Evolutionary conservation across 2,888 invertebrate species (phyloP), one percentile per base, ranked within the genome.

Genomic region (Agrotis puta): DNA sequence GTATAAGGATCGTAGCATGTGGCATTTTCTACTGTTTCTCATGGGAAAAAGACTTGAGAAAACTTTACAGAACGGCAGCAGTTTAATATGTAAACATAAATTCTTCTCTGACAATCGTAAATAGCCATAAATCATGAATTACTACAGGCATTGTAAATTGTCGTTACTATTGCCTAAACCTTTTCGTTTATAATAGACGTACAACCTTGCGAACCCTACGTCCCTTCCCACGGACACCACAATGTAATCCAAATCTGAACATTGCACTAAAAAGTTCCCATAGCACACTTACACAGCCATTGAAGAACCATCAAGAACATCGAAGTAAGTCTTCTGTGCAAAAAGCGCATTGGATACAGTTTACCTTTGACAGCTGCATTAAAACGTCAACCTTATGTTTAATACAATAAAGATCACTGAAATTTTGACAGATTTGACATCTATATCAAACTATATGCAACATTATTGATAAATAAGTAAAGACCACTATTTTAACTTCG

Each of bases 191-290:
- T 50, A 66, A 76, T 20, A 64, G 20, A 33, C 24, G 13, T n/a
- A 4, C 13, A 64, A 62, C 71, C 75, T 78, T 64, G 63, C 16
- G 14, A 53, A 14, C 24, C 65, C 53, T 47, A 14, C 7, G 51
- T 20, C 53, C 45, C 47, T 54, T 79, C 75, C 47, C 67, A 79
- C 61, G 50, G 11, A 51, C 24, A 57, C 45, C 33, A 61, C 43
- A 70, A 70, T 75, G 56, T 61, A 22, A 54, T 22, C 9, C 39
- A 54, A 74, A 43, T 75, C 51, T 20, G 64, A 48, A 70, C 16
- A 13, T 45, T 62, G 24, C 54, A 59, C 16, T 20, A 61, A 73
- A 48, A 68, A 20, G 50, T 62, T 53, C 59, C 43, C 58, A 66
- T 47, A 47, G 18, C 3, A 22, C 11, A 24, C 20, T 48, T 48